Conservation (phyloP, 1,140 invertebrate genomes). For the Bombus cullumanus region DNA sequence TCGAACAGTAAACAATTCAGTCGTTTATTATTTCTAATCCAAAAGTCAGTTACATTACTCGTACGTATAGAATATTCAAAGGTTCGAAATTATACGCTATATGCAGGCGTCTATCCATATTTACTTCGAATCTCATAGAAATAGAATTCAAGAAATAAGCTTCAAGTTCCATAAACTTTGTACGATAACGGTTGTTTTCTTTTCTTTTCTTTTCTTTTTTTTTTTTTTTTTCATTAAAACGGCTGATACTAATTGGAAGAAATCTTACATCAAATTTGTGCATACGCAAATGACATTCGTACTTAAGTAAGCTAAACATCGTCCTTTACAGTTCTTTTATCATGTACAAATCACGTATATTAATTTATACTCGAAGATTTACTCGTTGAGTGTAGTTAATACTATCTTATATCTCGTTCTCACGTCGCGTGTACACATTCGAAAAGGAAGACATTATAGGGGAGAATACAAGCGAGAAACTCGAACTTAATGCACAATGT, state of each 20-base stretch:
- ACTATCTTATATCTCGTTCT: neutral
- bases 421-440: neutral
- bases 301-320: neutral
- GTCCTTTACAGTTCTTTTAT: too few species aligned
- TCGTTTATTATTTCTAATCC: neutral
- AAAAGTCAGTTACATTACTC: neutral
- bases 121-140: neutral
- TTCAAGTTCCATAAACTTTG: neutral
- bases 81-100: neutral
- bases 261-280: neutral
- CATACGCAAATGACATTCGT: neutral
- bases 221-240: too few species aligned
- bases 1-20: neutral
- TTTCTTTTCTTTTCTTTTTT: too few species aligned
- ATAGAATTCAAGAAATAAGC: neutral
- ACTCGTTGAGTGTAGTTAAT: neutral
- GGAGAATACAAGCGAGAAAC: neutral
- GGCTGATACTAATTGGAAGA: neutral
- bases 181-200: neutral
- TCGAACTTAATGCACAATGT: too few species aligned
- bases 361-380: neutral
- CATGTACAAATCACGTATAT: too few species aligned
- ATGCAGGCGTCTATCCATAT: neutral
- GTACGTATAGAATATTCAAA: neutral
- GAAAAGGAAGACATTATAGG: constrained; percentile 13